Percentiles rank a stretch among this genome's conserved stretches.
These are phyloP conservation scores for Pelvicachromis taeniatus DNA, from an alignment of 2,113 vertebrate genomes.

Conservation along the genomic window DNA sequence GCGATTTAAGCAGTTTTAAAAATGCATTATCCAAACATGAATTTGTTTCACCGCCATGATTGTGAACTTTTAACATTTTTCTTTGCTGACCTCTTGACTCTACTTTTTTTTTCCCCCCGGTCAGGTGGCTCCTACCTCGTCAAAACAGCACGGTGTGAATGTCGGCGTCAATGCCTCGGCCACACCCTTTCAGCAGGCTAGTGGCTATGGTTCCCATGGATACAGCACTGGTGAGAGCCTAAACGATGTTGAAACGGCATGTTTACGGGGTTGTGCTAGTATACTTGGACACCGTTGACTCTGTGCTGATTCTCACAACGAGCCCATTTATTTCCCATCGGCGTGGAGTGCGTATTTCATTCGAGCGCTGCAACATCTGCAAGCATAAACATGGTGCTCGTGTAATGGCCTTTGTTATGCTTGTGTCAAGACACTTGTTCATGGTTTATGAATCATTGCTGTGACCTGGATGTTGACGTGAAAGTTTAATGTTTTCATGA, in stretches of 20 bases:
- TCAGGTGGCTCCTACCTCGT: conserved; percentile 96
- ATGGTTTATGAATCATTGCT: not conserved
- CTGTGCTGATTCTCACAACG: not conserved
- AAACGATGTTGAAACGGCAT: not conserved
- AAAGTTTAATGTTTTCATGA: not conserved
- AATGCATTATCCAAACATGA: not conserved
- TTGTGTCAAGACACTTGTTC: not conserved
- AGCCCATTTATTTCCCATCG: not conserved
- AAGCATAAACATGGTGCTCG: conserved; percentile 13
- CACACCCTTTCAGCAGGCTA: conserved; percentile 92
- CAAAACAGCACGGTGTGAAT: conserved; percentile 97
- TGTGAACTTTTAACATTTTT: not conserved
- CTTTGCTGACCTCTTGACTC: not conserved
- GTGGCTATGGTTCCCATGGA: conserved; percentile 92
- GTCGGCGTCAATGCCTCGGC: conserved; percentile 95
- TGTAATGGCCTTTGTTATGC: not conserved
- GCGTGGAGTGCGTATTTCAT: not conserved
- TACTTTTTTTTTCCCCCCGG: not conserved
- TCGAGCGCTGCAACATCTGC: not conserved
- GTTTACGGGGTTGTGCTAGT: not conserved
- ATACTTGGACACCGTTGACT: not conserved
- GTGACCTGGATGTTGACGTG: not conserved
- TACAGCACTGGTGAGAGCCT: conserved; percentile 87
- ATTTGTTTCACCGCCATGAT: not conserved
- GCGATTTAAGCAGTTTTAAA: not conserved